These are phyloP conservation scores for Bombus polaris DNA, from an alignment of 1,140 invertebrate species.

Conservation along the genomic window DNA sequence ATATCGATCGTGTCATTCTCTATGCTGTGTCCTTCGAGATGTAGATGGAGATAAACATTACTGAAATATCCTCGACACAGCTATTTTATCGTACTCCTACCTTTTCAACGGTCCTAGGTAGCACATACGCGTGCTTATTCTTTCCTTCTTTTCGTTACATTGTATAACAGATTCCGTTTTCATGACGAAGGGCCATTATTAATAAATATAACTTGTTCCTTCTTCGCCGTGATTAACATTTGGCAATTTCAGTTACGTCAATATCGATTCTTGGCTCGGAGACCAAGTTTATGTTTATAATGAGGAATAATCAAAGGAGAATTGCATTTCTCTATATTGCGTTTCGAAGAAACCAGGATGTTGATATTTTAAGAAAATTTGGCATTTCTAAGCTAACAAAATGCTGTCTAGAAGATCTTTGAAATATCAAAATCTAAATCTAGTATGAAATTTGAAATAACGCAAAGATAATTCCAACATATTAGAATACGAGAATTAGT, in stretches of 20 bases:
- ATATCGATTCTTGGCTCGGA: background rate
- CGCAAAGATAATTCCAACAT: background rate
- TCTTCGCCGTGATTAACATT: background rate
- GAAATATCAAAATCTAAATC: too few species aligned
- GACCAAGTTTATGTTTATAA: background rate
- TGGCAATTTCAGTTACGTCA: background rate
- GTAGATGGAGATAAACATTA: slow-evolving; percentile 55
- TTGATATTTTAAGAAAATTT: background rate
- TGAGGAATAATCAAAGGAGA: background rate
- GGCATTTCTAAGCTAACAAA: too few species aligned
- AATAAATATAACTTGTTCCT: background rate
- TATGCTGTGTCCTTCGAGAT: slow-evolving; percentile 53
- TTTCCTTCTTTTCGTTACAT: background rate
- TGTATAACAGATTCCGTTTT: background rate
- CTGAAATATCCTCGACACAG: slow-evolving; percentile 39
- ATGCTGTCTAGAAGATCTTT: too few species aligned
- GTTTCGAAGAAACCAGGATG: background rate
- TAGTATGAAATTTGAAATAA: background rate
- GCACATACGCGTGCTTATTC: too few species aligned
- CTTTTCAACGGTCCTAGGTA: background rate
- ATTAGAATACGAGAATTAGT: background rate
- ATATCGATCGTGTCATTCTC: slow-evolving; percentile 55
- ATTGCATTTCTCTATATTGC: background rate
- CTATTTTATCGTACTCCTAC: slow-evolving; percentile 22
- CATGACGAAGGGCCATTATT: too few species aligned